phyloP scores from a whole-genome alignment of 1,140 invertebrate genomes.

The Whitmania pigra region DNA sequence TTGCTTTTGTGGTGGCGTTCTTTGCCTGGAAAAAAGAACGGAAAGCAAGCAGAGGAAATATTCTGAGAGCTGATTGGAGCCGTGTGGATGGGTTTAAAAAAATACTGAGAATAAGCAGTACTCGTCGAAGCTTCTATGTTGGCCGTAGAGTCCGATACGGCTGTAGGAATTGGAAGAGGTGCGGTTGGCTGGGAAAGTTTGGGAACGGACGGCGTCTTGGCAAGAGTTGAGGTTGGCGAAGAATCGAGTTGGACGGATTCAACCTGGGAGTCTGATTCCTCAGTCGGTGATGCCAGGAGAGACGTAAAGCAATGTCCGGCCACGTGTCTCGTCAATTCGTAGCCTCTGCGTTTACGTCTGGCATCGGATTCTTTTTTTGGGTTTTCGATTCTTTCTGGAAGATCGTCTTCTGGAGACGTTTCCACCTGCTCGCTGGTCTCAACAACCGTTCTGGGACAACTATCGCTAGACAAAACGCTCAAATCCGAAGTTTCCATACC shows the following conservation, averaged over 20 bases:
- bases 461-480: background rate
- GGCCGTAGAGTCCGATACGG: background rate
- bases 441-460: background rate
- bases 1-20: background rate
- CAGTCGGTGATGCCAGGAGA: background rate
- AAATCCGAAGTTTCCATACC: background rate
- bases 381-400: no score
- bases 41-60: slow-evolving; percentile 4
- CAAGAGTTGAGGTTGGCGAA: background rate
- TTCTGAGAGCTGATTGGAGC: background rate
- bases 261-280: background rate
- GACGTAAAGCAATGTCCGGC: slow-evolving; percentile 7
- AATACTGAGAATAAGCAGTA: background rate
- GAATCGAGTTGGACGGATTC: background rate
- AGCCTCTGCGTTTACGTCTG: background rate
- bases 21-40: background rate
- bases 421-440: background rate
- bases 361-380: background rate
- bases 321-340: background rate
- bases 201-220: background rate
- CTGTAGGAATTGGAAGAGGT: background rate
- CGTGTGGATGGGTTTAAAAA: no score
- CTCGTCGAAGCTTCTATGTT: background rate
- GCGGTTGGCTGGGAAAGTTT: background rate
- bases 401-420: background rate